Conservation (phyloP, 1,140 invertebrate species). For the Chrysomallon squamiferum region DNA sequence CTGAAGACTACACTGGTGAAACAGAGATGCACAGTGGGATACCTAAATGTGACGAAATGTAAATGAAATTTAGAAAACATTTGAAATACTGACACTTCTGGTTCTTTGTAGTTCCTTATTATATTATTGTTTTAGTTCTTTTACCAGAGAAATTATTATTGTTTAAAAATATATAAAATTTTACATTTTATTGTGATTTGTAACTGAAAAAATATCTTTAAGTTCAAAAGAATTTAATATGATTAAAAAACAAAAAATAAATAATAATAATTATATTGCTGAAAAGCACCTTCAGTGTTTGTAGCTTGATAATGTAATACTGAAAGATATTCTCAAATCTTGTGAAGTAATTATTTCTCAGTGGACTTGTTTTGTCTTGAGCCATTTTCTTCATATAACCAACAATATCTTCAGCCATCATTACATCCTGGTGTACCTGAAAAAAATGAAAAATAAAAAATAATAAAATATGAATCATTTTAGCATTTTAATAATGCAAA, state of each 20-base stretch:
- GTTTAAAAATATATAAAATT: too few relatives aligned
- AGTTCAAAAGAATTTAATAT: too few relatives aligned
- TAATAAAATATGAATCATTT: too few relatives aligned
- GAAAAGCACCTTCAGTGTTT: slow-evolving; percentile 23
- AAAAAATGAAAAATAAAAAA: slow-evolving; percentile 14
- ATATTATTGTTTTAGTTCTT: too few relatives aligned
- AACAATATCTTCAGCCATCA: slow-evolving; percentile 26
- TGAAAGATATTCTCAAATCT: slow-evolving; percentile 52
- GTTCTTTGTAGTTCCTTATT: too few relatives aligned
- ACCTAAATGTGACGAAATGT: neutral
- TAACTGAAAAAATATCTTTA: too few relatives aligned
- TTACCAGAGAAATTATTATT: too few relatives aligned
- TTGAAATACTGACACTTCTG: neutral
- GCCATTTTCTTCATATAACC: slow-evolving; percentile 44
- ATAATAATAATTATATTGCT: too few relatives aligned
- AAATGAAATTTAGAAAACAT: neutral
- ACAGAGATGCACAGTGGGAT: slow-evolving; percentile 3
- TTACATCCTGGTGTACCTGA: slow-evolving; percentile 24
- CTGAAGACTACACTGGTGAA: slow-evolving; percentile 45
- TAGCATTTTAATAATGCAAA: too few relatives aligned
- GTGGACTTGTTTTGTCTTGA: neutral
- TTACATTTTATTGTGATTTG: too few relatives aligned
- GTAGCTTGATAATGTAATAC: slow-evolving; percentile 45
- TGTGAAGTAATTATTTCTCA: slow-evolving; percentile 41
- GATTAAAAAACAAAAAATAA: too few relatives aligned